These are phyloP conservation scores for Poeciliopsis paucimaculata DNA, from an alignment of 2,797 vertebrate genomes.

Conservation along the genomic window DNA sequence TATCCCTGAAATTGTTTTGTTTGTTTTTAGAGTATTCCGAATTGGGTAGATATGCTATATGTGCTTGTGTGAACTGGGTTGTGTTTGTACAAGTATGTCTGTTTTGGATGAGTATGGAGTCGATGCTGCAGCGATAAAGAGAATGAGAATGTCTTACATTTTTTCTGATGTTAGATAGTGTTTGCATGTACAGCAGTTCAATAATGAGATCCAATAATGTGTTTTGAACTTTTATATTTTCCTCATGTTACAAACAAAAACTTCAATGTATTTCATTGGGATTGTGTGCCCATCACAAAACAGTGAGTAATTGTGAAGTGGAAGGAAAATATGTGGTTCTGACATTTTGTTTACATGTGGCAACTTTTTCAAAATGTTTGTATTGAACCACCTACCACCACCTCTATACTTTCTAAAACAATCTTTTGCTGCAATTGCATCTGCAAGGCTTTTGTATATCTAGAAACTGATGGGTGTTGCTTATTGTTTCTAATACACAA, in stretches of 20 bases:
- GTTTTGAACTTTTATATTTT: background rate
- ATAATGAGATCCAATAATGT: background rate
- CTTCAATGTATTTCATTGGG: background rate
- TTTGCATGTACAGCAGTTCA: background rate
- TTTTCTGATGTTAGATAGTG: background rate
- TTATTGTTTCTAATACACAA: background rate
- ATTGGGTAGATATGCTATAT: conserved; percentile 41
- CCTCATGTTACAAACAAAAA: background rate
- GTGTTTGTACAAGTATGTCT: conserved; percentile 60
- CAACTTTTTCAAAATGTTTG: no score
- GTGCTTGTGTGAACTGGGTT: conserved; percentile 45
- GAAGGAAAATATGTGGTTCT: background rate
- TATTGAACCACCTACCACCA: no score
- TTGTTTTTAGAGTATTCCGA: conserved; percentile 67
- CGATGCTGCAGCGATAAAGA: conserved; percentile 64
- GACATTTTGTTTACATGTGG: background rate
- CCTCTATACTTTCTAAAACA: no score
- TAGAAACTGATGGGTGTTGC: background rate
- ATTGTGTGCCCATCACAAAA: background rate
- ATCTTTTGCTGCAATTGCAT: no score
- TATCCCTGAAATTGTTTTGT: conserved; percentile 67
- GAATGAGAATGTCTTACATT: conserved; percentile 51
- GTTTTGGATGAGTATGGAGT: conserved; percentile 69
- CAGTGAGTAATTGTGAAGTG: background rate
- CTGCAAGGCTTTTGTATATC: background rate